Conservation (phyloP, 2,797 vertebrate species). For the Artibeus jamaicensis region DNA sequence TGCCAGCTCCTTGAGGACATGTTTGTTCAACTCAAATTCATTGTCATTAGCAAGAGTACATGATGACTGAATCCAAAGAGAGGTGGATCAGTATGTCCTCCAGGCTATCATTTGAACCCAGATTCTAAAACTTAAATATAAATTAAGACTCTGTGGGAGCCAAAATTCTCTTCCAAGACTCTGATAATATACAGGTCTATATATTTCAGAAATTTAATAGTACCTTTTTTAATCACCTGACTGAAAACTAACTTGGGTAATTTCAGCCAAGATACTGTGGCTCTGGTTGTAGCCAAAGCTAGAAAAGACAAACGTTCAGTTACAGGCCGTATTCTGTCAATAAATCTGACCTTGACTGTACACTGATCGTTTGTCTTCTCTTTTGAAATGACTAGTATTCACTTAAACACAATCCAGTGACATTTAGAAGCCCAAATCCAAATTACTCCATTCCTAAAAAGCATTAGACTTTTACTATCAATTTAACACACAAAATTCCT, state of each 20-base stretch:
- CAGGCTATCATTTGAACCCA: background rate
- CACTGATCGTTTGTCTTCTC: background rate
- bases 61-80: background rate
- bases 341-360: background rate
- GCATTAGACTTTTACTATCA: background rate
- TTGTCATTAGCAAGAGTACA: background rate
- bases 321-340: background rate
- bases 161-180: background rate
- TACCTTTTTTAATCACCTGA: background rate
- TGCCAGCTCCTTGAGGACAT: background rate
- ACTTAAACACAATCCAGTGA: background rate
- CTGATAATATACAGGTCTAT: background rate
- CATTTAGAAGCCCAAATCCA: background rate
- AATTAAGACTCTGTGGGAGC: background rate
- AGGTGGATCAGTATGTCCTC: background rate
- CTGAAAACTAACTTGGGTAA: background rate
- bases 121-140: background rate
- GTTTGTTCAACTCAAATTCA: background rate
- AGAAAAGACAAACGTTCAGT: background rate
- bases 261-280: background rate
- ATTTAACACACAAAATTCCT: background rate
- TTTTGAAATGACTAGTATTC: background rate
- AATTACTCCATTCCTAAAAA: slow-evolving; percentile 9
- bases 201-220: background rate
- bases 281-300: background rate